A percentile compares a stretch with the other conserved stretches of the same genome.
phyloP scores from a whole-genome alignment of 2,888 invertebrate genomes.

The Siphlonurus alternatus region DNA sequence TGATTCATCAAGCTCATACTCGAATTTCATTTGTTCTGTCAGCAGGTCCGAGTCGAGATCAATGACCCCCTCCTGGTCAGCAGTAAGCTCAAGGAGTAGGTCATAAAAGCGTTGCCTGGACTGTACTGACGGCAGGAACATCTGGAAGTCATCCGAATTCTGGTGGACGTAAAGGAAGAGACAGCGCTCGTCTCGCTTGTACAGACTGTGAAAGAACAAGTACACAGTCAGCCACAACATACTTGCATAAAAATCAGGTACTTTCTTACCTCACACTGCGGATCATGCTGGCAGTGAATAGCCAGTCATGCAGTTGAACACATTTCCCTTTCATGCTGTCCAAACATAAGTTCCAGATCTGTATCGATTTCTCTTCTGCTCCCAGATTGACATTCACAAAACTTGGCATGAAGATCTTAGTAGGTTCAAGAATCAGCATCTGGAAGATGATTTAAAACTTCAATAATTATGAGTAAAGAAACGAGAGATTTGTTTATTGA shows the following conservation, averaged over 20 bases:
- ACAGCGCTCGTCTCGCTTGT: constrained; percentile 90
- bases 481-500: background rate
- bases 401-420: constrained; percentile 85
- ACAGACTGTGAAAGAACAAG: constrained; percentile 43
- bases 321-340: constrained; percentile 60
- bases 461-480: constrained; percentile 9
- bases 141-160: constrained; percentile 97
- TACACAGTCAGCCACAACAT: too few relatives aligned
- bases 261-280: constrained; percentile 57
- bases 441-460: constrained; percentile 25
- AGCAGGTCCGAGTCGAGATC: constrained; percentile 58
- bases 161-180: constrained; percentile 94
- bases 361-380: constrained; percentile 81
- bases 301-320: constrained; percentile 81
- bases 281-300: constrained; percentile 80
- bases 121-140: constrained; percentile 82
- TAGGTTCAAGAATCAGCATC: constrained; percentile 77
- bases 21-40: constrained; percentile 66
- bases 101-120: constrained; percentile 74
- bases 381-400: constrained; percentile 90
- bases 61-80: constrained; percentile 64
- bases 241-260: too few relatives aligned
- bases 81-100: constrained; percentile 70
- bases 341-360: constrained; percentile 72
- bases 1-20: constrained; percentile 89